Base-by-base conservation (phyloP, 2,113 vertebrate genomes). In the Lates calcarifer region DNA sequence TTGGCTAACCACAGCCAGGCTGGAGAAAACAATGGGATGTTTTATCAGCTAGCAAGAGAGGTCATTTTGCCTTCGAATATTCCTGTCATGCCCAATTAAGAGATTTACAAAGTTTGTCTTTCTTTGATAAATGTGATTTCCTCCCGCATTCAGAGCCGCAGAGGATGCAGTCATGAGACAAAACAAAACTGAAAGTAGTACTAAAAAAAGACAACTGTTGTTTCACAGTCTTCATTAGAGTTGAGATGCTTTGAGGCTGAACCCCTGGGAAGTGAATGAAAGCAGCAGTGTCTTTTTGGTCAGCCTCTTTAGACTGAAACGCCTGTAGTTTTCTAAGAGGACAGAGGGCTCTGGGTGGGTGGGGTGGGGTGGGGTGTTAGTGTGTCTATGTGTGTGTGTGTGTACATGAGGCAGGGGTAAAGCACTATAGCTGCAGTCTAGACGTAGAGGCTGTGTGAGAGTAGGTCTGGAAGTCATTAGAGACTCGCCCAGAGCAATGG, bases 391-490 rank as follows among this genome's bases (percentile, higher is more conserved):
- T 55, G 26, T 45, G 41, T 64, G 22, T 55, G 14, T 41, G 51
- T 45, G 79, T 70, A 56, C 28, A 17, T 53, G 53, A 73, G 49
- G 74, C 66, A 37, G 13, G n/a, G 60, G 61, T 72, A 75, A 60
- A 58, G 77, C 67, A 49, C 83, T 79, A 73, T 74, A 65, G 81
- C 77, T 67, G 72, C 81, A 83, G 84, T 84, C 85, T 88, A 84
- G 91, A 91, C 83, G 10, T 65, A 55, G 71, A 77, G 61, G 64
- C 78, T 68, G 79, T 64, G 64, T 61, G 75, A 81, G 81, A 61
- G 84, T 70, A 65, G 82, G 87, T 90, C 93, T 95, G 94, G 92
- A 94, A 95, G 90, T 93, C 91, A 94, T 95, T 94, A 95, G 84
- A 86, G 76, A 74, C 87, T 89, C 55, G 82, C 93, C 88, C 88